These are phyloP conservation scores for Clunio marinus DNA, from an alignment of 2,888 invertebrate species.

Conservation along the genomic window DNA sequence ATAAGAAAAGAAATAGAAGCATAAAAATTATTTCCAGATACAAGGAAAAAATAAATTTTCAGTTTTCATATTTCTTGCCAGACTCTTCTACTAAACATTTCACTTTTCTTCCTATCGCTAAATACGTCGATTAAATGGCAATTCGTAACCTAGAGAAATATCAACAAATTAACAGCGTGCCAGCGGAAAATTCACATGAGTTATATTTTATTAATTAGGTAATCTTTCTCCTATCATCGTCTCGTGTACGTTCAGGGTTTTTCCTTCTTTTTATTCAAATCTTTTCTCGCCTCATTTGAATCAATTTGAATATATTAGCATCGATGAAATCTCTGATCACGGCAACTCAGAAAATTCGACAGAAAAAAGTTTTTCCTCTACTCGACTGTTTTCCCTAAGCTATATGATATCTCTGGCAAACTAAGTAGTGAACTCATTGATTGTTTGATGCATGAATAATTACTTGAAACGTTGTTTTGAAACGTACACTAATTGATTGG, in stretches of 20 bases:
- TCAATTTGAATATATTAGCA: too few species aligned
- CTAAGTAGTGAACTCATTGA: background rate
- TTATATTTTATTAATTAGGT: background rate
- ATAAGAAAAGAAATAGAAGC: background rate
- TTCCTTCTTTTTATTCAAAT: too few species aligned
- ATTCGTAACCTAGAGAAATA: background rate
- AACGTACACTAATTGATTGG: slow-evolving; percentile 32
- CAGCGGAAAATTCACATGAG: background rate
- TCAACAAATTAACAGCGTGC: slow-evolving; percentile 22
- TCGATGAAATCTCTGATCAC: too few species aligned
- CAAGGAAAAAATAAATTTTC: background rate
- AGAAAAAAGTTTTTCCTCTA: background rate
- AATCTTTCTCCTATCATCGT: background rate
- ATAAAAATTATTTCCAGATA: background rate
- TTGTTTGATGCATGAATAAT: background rate
- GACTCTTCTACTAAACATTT: too few species aligned
- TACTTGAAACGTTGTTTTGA: slow-evolving; percentile 32
- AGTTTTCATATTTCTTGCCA: background rate
- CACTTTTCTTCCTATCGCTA: background rate
- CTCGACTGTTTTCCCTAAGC: background rate
- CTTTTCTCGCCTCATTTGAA: too few species aligned
- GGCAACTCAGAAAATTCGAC: background rate
- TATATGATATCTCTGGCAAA: slow-evolving; percentile 17
- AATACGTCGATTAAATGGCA: slow-evolving; percentile 15
- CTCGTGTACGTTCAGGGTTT: background rate